Base-by-base conservation (phyloP, 2,888 invertebrate genomes). In the Caprella mutica region DNA sequence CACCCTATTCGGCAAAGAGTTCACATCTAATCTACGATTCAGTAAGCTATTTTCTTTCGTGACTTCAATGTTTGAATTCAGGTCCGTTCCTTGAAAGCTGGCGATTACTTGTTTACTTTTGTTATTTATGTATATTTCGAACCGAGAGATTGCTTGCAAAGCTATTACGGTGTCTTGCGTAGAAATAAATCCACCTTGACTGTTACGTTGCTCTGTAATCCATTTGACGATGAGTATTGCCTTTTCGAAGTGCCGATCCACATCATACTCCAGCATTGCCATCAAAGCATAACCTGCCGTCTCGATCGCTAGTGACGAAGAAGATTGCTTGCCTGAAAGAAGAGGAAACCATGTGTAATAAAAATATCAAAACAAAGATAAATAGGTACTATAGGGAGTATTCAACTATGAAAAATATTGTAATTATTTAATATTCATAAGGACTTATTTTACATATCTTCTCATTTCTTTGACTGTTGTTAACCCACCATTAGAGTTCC, bases 121-220 rank as follows among this genome's bases (percentile, higher is more conserved):
- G 14, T 70, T 70, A 51, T 72, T 73, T 56, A 78, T 72, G 1
- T 74, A 69, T 2, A 27, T 39, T 38, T 59, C 59, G 44, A 42
- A 63, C 19, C 23, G 39, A 8, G 63, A 59, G 17, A 63, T 52
- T 24, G 63, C 63, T 66, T 80, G 79, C 19, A 82, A 71, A 5
- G 78, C 81, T 14, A 81, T 74, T 1, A 79, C 77, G 0, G 81
- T 81, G 67, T 81, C 81, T 75, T 80, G 86, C 0, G 87, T 86
- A 1, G 86, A 82, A 0, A 80, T 72, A 68, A 86, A 86, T 2
- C 85, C 86, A 3, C 87, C 87, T 3, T 78, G 73, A 3, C 80
- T 74, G 58, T 80, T 80, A 39, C 83, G 75, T 68, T 85, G 82
- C 2, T 80, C 76, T 5, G 82, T 77, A 48, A 89, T 75, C 86